Base-by-base conservation (phyloP, 2,113 vertebrate species). In the Candoia aspera region DNA sequence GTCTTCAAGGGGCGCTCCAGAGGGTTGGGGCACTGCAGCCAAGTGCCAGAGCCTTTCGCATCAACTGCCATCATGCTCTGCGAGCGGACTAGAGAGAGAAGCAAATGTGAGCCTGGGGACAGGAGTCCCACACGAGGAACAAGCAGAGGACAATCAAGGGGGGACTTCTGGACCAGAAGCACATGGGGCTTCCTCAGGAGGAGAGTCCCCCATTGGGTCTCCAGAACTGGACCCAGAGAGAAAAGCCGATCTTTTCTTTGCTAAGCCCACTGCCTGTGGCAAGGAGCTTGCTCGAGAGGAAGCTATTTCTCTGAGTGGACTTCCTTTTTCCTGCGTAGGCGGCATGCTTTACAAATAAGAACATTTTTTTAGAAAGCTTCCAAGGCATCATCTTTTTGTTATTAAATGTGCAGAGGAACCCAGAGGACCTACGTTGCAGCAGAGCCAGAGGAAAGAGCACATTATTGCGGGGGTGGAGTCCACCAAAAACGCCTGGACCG, bases 1-100 rank as follows among this genome's bases (percentile, higher is more conserved):
- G 98, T 96, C 96, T 99, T 99, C 93, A 98, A 96, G 0, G 99
- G 98, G 91, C 98, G 97, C 94, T 99, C 98, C 96, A 98, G 97
- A 0, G 97, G 95, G 91, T 94, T 97, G 93, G 95, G 94, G 57
- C 96, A 96, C 12, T 94, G 91, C 0, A 97, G 91, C 0, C 91
- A 93, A 68, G 96, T 88, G 0, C 93, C 94, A 9, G 96, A 91
- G 0, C 97, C 93, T 68, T 91, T 94, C 1, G 96, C 94, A 79
- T 99, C 99, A 0, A 97, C 96, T 0, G 98, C 98, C 97, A 99
- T 98, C 96, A 99, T 97, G 6, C 99, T 99, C 96, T 96, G 97
- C 55, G 99, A 99, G 55, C 99, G 98, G 0, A 98, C 99, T 99
- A 94, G 15, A 54, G 90, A 73, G 92, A 97, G 90, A 90, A 86